phyloP scores from a whole-genome alignment of 2,797 vertebrate species.

The Zenarchopterus dispar region DNA sequence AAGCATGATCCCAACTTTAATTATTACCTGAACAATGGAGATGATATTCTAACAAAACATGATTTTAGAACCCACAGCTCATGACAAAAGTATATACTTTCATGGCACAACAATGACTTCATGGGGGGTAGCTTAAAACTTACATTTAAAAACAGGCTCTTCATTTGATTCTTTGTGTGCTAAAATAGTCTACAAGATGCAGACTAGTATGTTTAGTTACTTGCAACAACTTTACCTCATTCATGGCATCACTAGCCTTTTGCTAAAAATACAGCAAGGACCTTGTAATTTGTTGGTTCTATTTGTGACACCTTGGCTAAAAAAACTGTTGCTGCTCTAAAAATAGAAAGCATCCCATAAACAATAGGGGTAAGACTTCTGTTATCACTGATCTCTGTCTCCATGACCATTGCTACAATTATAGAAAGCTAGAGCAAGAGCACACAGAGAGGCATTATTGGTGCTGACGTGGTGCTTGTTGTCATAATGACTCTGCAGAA shows the following conservation, averaged over 20 bases:
- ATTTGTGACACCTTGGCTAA: slow-evolving; percentile 64
- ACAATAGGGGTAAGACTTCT: slow-evolving; percentile 63
- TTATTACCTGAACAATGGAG: too few relatives aligned
- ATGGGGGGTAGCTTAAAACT: too few relatives aligned
- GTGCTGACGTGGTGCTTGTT: slow-evolving; percentile 66
- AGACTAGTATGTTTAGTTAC: slow-evolving; percentile 50
- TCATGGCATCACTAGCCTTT: slow-evolving; percentile 58
- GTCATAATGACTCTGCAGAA: slow-evolving; percentile 75
- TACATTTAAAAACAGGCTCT: slow-evolving; percentile 30
- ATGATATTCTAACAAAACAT: too few relatives aligned
- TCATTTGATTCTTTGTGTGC: not conserved
- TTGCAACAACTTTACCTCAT: slow-evolving; percentile 43
- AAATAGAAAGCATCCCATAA: slow-evolving; percentile 69
- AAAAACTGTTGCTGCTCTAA: slow-evolving; percentile 64
- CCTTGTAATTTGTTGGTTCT: slow-evolving; percentile 55
- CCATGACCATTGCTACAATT: slow-evolving; percentile 57
- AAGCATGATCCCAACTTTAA: too few relatives aligned
- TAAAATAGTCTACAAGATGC: slow-evolving; percentile 39
- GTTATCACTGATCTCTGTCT: slow-evolving; percentile 63
- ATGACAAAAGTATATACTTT: too few relatives aligned
- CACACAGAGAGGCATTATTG: slow-evolving; percentile 63
- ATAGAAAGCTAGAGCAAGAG: slow-evolving; percentile 47
- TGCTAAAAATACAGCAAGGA: slow-evolving; percentile 62
- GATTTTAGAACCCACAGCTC: too few relatives aligned
- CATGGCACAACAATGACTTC: not conserved